These are phyloP conservation scores for Pluvialis apricaria DNA, from an alignment of 2,113 vertebrate genomes.

Conservation along the genomic window DNA sequence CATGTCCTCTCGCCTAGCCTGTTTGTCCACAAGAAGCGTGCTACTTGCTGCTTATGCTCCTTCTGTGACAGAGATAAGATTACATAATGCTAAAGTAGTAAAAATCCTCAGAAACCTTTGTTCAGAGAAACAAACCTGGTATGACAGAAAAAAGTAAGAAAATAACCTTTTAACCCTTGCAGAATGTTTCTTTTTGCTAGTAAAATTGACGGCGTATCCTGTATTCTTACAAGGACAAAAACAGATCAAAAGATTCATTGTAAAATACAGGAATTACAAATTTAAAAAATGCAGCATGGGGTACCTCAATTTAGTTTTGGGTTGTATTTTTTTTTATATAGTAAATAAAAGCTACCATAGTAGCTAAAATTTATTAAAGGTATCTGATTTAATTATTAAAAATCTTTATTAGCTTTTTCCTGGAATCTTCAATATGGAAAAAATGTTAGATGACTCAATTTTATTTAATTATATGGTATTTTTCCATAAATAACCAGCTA, in stretches of 20 bases:
- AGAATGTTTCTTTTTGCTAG: conserved; percentile 44
- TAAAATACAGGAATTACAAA: conserved; percentile 64
- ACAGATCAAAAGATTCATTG: conserved; percentile 55
- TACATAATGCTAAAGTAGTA: conserved; percentile 50
- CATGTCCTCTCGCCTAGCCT: background rate
- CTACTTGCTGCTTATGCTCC: conserved; percentile 34
- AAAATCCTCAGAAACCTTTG: conserved; percentile 62
- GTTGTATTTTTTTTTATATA: background rate
- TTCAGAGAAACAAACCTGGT: conserved; percentile 57
- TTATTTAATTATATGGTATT: background rate
- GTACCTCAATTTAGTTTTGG: conserved; percentile 36
- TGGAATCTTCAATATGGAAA: conserved; percentile 43
- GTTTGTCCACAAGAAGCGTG: background rate
- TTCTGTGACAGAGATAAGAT: conserved; percentile 46
- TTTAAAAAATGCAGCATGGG: conserved; percentile 61
- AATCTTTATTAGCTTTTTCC: conserved; percentile 56
- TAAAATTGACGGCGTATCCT: conserved; percentile 52
- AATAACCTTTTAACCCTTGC: conserved; percentile 50
- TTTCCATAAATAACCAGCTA: conserved; percentile 23
- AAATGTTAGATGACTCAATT: background rate
- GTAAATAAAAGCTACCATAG: conserved; percentile 46
- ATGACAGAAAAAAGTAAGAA: conserved; percentile 56
- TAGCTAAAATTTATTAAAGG: conserved; percentile 31
- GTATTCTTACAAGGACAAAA: conserved; percentile 29
- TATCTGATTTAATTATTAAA: conserved; percentile 19